Evolutionary conservation across 2,888 invertebrate genomes (phyloP).

Genomic region (Drosophila seclusa): DNA sequence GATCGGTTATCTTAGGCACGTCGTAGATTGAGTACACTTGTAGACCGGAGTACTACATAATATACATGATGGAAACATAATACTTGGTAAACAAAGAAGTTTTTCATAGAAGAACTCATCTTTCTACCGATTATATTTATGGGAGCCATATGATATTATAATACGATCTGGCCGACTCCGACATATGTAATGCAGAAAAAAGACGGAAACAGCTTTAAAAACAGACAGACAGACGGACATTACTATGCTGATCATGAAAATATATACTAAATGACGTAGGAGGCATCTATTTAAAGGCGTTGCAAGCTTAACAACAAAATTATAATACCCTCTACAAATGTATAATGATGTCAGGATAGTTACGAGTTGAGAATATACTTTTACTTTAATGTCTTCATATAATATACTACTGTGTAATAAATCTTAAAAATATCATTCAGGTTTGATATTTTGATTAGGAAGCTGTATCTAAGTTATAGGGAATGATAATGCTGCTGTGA

Average conservation of each 20-base stretch:
- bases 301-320: not conserved
- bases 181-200: not conserved
- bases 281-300: not conserved
- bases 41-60: not conserved
- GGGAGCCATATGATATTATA: not conserved
- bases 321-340: not conserved
- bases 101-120: not conserved
- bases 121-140: not conserved
- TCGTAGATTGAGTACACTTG: not conserved
- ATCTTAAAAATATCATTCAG: not conserved
- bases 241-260: not conserved
- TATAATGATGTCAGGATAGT: not conserved
- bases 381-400: not conserved
- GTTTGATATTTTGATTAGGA: not conserved
- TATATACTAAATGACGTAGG: not conserved
- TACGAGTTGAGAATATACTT: not conserved
- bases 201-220: not conserved
- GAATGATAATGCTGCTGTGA: not conserved
- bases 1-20: not conserved
- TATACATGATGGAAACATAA: too few species aligned
- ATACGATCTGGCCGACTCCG: not conserved
- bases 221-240: too few species aligned
- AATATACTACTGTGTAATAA: not conserved
- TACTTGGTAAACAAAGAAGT: not conserved
- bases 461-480: not conserved